A percentile compares a stretch with the other conserved stretches of the same genome.
Conservation (phyloP, 2,113 vertebrate genomes). For the Paramormyrops kingsleyae region DNA sequence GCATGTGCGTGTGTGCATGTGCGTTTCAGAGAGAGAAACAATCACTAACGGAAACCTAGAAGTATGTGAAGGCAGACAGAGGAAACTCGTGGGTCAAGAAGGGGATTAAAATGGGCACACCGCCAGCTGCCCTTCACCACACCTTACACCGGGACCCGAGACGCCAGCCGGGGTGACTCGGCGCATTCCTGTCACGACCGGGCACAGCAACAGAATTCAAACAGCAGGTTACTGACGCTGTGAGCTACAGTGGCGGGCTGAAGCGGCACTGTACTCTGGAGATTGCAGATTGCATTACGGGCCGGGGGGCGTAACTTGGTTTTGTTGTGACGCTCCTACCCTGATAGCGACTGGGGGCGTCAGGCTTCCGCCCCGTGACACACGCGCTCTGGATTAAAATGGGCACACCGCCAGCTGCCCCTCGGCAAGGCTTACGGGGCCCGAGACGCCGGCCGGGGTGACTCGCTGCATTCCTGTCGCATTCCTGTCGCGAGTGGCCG, state of each 20-base stretch:
- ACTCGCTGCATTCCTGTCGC: neutral
- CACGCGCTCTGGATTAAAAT: neutral
- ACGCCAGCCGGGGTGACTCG: neutral
- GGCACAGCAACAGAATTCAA: neutral
- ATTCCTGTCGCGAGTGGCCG: neutral
- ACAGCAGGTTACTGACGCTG: neutral
- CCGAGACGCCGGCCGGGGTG: neutral
- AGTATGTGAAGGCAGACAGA: neutral
- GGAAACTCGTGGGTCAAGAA: neutral
- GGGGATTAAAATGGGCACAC: neutral
- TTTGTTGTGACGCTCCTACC: too few relatives aligned
- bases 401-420: neutral
- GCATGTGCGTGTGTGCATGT: neutral
- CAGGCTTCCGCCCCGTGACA: neutral
- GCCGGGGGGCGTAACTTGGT: too few relatives aligned
- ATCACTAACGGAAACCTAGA: neutral
- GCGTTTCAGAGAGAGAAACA: neutral
- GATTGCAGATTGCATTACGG: too few relatives aligned
- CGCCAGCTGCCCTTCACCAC: neutral
- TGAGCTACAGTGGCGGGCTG: neutral
- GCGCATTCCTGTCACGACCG: neutral
- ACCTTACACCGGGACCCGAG: neutral
- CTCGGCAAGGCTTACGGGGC: neutral
- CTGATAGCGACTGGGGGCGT: neutral
- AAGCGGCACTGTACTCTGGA: neutral